Conservation (phyloP, 2,888 invertebrate species). For the Hanleya hanleyi region DNA sequence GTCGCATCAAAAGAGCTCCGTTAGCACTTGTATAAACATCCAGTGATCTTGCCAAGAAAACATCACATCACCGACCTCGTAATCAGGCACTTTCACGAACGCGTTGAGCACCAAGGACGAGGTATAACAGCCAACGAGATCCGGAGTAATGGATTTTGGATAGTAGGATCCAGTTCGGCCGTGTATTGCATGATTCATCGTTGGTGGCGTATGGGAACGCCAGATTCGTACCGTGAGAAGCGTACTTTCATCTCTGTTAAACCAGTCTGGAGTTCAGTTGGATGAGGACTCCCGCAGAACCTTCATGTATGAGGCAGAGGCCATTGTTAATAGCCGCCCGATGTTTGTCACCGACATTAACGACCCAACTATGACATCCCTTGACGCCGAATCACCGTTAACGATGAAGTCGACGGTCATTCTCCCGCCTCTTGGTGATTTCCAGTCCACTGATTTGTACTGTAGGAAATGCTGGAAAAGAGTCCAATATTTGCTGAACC, state of each 20-base stretch:
- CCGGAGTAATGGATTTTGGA: conserved; percentile 55
- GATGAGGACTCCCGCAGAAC: conserved; percentile 25
- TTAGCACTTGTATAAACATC: conserved; percentile 11
- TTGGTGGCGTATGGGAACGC: conserved; percentile 52
- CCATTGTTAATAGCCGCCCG: conserved; percentile 26
- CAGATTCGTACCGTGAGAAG: conserved; percentile 22
- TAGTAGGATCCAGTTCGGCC: conserved; percentile 46
- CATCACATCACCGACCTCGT: conserved; percentile 14
- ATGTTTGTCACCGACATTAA: conserved; percentile 11
- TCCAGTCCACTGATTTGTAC: conserved; percentile 20
- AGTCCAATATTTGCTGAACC: conserved; percentile 30
- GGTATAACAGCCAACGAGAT: conserved; percentile 34
- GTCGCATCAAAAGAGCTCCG: not conserved
- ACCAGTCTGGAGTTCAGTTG: not conserved
- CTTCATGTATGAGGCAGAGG: conserved; percentile 21
- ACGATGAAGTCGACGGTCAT: conserved; percentile 18
- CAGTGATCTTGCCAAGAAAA: conserved; percentile 15
- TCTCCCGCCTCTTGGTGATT: conserved; percentile 27
- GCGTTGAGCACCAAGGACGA: too few relatives aligned
- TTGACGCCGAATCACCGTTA: conserved; percentile 26
- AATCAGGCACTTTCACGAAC: too few relatives aligned
- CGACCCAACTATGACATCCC: conserved; percentile 22
- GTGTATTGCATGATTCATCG: conserved; percentile 41
- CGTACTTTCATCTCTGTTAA: conserved; percentile 14
- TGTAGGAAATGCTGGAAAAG: conserved; percentile 20